Base-by-base conservation (phyloP, 2,888 invertebrate species). In the Microctonus hyperodae region DNA sequence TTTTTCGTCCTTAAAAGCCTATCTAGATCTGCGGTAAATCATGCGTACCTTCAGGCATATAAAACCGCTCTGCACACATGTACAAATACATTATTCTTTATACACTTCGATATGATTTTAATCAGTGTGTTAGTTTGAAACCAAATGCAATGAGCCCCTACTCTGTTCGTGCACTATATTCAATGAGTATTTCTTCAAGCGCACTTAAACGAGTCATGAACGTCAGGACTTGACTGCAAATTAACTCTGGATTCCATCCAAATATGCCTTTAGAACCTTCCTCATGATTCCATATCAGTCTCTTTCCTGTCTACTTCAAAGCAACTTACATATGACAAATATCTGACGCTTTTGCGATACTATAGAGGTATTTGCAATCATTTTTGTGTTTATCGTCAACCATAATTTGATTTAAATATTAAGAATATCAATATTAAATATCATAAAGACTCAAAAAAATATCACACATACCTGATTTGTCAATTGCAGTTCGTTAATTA, bases 161-260 rank as follows among this genome's bases (percentile, higher is more conserved):
- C 20, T 10, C n/a, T n/a, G 33, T n/a, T n/a, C 16, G 69, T 16
- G 7, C 16, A 44, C 44, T 44, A 44, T 44, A 44, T 44, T 70
- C 55, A 51, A 57, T 64, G 55, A 67, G 64, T 64, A 63, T 23
- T 55, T 62, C 28, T n/a, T 11, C 33, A 56, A 50, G 68, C 68
- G 64, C 64, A 55, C 65, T 51, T 22, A 64, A 66, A 44, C 51
- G 53, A 44, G 59, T 51, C 37, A 69, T 65, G 58, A 59, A 74
- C 75, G 74, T 71, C 16, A 6, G 16, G 75, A 71, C 70, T 44
- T 22, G 72, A 75, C 71, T 75, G 68, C 63, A 57, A 72, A 74
- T 71, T 55, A 60, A 44, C 44, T 44, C 60, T 37, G 57, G 56
- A 58, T 67, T 60, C 69, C 67, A 68, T 11, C 74, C 74, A 74